Percentiles rank a stretch among this genome's conserved stretches.
Conservation (phyloP, 2,113 vertebrate genomes). For the Sylvia atricapilla region DNA sequence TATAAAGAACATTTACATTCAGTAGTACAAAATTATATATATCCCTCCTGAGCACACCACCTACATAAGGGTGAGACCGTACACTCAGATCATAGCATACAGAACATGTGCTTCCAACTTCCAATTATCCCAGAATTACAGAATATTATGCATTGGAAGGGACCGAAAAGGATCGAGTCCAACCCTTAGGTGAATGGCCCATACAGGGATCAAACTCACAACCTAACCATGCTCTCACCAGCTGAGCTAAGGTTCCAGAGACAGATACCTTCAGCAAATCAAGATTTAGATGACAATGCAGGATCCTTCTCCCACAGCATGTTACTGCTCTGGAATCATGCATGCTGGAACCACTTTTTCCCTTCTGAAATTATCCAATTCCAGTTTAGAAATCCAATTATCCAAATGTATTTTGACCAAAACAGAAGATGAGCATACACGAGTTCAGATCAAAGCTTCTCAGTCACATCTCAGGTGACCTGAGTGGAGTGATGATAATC, state of each 20-base stretch:
- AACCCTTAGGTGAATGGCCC: neutral
- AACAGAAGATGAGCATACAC: neutral
- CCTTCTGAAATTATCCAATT: neutral
- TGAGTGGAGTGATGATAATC: neutral
- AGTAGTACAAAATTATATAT: neutral
- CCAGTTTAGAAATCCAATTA: neutral
- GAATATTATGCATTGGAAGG: neutral
- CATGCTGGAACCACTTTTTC: neutral
- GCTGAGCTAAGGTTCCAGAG: neutral
- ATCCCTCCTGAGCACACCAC: neutral
- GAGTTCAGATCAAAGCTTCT: neutral
- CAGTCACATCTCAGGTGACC: neutral
- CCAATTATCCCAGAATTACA: neutral
- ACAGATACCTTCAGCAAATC: neutral
- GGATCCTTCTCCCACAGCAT: neutral
- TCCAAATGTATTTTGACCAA: neutral
- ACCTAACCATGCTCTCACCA: neutral
- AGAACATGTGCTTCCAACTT: neutral
- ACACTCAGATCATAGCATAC: neutral
- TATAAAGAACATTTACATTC: slow-evolving; percentile 31
- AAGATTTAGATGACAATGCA: neutral
- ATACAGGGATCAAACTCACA: neutral
- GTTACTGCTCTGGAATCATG: neutral
- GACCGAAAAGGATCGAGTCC: neutral
- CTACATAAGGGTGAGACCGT: neutral